These are phyloP conservation scores for Lingula anatina DNA, from an alignment of 2,888 invertebrate genomes.

Conservation along the genomic window DNA sequence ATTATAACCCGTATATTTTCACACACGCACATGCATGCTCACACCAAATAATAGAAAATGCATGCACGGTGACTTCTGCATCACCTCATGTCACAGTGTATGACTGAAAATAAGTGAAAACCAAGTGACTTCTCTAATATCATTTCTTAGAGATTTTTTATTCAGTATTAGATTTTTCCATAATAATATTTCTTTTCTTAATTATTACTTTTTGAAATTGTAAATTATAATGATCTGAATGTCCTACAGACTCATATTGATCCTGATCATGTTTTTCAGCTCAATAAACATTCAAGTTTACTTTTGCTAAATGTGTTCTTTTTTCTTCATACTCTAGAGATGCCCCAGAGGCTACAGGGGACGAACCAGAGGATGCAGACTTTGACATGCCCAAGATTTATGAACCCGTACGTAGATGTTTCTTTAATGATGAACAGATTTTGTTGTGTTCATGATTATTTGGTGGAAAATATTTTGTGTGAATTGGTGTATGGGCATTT, in stretches of 20 bases:
- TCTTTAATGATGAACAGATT: background rate
- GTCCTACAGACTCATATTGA: background rate
- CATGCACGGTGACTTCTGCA: no score
- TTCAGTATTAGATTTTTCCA: background rate
- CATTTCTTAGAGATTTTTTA: background rate
- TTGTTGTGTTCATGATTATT: background rate
- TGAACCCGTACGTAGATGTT: conserved; percentile 63
- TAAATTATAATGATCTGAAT: background rate
- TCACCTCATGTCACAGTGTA: no score
- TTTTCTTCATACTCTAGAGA: conserved; percentile 66
- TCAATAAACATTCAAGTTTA: no score
- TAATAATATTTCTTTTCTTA: background rate
- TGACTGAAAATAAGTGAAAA: background rate
- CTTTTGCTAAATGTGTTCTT: no score
- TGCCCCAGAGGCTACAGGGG: conserved; percentile 95
- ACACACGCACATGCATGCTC: no score
- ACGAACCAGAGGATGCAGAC: conserved; percentile 89
- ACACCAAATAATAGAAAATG: no score
- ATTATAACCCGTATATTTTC: no score
- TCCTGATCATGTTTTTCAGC: no score
- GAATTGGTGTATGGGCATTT: no score
- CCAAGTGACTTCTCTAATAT: background rate
- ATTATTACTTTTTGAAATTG: no score
- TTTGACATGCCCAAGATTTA: conserved; percentile 95
- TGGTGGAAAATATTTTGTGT: no score